Evolutionary conservation across 2,113 vertebrate species (phyloP).

Genomic region (Dendrocopos noguchii): DNA sequence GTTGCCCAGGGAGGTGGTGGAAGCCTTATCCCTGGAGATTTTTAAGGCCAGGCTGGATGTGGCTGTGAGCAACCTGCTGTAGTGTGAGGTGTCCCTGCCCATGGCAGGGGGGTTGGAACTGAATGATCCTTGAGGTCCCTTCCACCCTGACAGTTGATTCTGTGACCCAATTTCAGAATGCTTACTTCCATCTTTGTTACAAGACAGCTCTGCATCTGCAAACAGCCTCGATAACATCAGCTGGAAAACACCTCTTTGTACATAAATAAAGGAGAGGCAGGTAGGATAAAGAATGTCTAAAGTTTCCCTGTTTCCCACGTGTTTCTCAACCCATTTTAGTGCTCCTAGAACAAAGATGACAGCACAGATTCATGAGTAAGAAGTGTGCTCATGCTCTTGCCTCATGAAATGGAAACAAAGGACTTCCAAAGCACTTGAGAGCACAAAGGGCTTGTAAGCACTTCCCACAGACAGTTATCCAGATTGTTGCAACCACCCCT

Average conservation of each 20-base stretch:
- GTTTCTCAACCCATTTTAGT: neutral
- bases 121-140: no score
- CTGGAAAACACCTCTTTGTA: neutral
- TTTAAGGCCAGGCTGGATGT: no score
- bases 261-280: neutral
- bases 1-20: no score
- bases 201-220: neutral
- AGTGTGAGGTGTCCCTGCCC: no score
- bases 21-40: no score
- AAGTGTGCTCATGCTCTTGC: neutral
- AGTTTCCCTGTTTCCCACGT: neutral
- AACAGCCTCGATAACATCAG: neutral
- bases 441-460: no score
- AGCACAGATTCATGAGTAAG: neutral
- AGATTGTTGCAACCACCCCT: neutral
- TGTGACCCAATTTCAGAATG: neutral
- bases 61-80: no score
- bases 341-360: neutral
- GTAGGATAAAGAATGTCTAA: neutral
- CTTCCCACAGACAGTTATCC: rapidly evolving
- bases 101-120: no score
- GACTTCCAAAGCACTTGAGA: neutral
- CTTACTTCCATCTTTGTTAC: neutral
- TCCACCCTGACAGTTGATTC: no score
- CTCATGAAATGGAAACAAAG: neutral